phyloP scores from a whole-genome alignment of 2,113 vertebrate genomes.

The Acanthisitta chloris region DNA sequence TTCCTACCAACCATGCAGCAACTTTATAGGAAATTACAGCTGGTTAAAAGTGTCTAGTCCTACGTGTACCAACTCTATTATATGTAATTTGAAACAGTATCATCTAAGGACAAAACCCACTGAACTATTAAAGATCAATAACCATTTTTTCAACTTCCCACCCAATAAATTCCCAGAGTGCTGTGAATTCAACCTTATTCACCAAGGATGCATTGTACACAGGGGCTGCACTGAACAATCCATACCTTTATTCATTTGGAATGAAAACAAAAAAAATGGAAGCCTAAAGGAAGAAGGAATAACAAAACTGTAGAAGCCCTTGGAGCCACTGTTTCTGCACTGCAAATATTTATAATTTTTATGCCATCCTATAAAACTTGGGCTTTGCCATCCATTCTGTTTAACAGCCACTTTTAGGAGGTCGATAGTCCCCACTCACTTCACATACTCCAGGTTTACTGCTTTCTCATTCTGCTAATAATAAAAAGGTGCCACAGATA shows the following conservation, averaged over 20 bases:
- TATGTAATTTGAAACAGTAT: background rate
- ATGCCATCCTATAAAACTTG: background rate
- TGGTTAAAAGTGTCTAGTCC: background rate
- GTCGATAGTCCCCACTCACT: constrained; percentile 6
- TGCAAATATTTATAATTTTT: constrained; percentile 5
- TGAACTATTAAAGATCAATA: background rate
- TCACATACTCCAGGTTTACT: constrained; percentile 41
- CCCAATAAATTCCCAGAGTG: background rate
- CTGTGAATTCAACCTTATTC: background rate
- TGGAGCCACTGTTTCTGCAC: background rate
- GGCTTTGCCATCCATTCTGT: constrained; percentile 6
- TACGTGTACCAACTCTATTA: background rate
- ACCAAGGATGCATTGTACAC: background rate
- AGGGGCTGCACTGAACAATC: background rate
- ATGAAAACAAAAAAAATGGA: background rate
- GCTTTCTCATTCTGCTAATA: constrained; percentile 47
- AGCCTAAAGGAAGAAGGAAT: background rate
- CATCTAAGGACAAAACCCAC: background rate
- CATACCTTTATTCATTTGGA: background rate
- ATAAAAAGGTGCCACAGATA: constrained; percentile 62
- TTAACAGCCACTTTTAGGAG: constrained; percentile 30
- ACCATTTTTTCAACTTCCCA: background rate
- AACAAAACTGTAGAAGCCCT: background rate
- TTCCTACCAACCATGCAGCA: background rate
- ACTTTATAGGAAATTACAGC: background rate